Base-by-base conservation (phyloP, 2,113 vertebrate genomes). In the Plotosus lineatus region DNA sequence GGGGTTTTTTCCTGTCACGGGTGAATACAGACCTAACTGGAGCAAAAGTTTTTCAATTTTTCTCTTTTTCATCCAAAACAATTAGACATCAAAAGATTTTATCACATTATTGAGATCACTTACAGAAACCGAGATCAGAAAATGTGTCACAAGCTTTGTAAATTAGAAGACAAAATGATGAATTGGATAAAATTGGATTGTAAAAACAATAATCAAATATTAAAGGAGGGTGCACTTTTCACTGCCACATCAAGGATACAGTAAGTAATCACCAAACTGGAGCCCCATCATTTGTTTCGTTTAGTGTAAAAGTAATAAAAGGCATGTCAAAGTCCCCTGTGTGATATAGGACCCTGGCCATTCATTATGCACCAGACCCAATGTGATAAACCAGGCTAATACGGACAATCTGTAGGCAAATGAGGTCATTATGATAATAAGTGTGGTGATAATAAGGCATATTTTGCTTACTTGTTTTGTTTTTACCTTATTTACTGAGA, bases 291-390 rank as follows among this genome's bases (percentile, higher is more conserved):
- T 94, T 94, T 90, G 89, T 75, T 91, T 90, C 91, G 84, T 92
- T 94, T 94, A 94, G 91, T 91, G 92, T 94, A 86, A 94, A 90
- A 83, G 90, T 88, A 92, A 91, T 93, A 92, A 93, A 91, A 92
- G 91, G 89, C 89, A 89, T 91, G 93, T 93, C 93, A 93, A 82
- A 78, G 81, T 84, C 58, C 85, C 83, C 79, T 82, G 84, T 83
- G 86, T 85, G 77, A 86, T 84, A 77, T 42, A 83, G 84, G 82
- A 86, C 86, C 82, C 89, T 74, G 85, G 88, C 56, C 84, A 63
- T 90, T 93, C 91, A 92, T 94, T 93, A 93, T 75, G 81, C 87
- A 75, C 81, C 23, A 79, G 89, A 90, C 89, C 88, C 87, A 74
- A 80, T 87, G 86, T 84, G 86, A 89, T 89, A 86, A 87, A 87